Conservation (phyloP, 2,888 invertebrate genomes). For the Teinopalpus imperialis region DNA sequence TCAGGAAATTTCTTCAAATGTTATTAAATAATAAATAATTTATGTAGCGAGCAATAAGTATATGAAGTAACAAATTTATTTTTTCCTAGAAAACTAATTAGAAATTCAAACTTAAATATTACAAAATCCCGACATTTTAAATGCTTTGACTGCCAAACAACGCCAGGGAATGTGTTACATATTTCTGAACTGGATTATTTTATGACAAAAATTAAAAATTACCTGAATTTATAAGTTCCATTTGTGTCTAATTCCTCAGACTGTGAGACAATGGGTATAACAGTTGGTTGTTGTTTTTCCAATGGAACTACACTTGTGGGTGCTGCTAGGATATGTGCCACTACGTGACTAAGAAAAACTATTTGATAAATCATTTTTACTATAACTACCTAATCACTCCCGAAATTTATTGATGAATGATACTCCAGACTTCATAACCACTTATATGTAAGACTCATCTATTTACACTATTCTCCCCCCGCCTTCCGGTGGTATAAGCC, state of each 20-base stretch:
- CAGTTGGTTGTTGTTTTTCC: conserved; percentile 59
- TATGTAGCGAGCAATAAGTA: no score
- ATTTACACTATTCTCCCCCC: conserved; percentile 79
- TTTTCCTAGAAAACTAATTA: no score
- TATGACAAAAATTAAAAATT: no score
- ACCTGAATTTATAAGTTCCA: conserved; percentile 80
- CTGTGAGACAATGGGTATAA: conserved; percentile 76
- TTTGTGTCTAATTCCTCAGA: conserved; percentile 76
- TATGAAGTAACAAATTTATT: no score
- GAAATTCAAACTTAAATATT: no score
- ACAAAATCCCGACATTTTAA: no score
- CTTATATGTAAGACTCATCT: conserved; percentile 77
- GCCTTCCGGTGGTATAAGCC: conserved; percentile 63
- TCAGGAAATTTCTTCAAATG: no score
- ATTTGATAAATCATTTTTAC: conserved; percentile 57
- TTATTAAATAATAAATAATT: no score
- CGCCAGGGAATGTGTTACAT: no score
- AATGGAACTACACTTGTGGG: conserved; percentile 50
- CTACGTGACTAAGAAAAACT: conserved; percentile 45
- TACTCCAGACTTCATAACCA: conserved; percentile 67
- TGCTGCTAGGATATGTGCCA: conserved; percentile 47
- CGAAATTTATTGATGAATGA: conserved; percentile 64
- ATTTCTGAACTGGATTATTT: no score
- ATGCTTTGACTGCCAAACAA: no score
- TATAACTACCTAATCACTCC: conserved; percentile 46